A percentile compares a stretch with the other conserved stretches of the same genome.
Evolutionary conservation across 1,140 invertebrate species (phyloP).

Genomic region (Samia ricini): DNA sequence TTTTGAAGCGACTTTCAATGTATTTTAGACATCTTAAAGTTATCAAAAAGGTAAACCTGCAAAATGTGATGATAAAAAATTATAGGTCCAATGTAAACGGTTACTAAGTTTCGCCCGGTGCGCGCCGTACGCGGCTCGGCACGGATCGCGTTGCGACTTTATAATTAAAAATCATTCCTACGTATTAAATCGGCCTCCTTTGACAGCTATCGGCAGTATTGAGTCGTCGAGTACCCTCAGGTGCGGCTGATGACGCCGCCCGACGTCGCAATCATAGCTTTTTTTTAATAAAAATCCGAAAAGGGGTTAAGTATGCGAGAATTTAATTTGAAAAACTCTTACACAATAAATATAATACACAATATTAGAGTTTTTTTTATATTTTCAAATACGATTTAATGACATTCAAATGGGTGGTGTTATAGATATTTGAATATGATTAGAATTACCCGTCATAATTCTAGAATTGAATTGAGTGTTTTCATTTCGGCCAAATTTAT

Average conservation of each 20-base stretch:
- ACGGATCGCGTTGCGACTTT: constrained; percentile 45
- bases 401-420: too few relatives aligned
- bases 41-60: too few relatives aligned
- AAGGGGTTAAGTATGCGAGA: constrained; percentile 1
- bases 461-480: too few relatives aligned
- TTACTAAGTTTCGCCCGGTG: not conserved
- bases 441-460: too few relatives aligned
- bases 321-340: constrained; percentile 8
- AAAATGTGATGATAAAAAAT: too few relatives aligned
- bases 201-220: constrained; percentile 33
- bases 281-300: constrained; percentile 11
- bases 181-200: constrained; percentile 43
- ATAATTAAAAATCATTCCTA: constrained; percentile 52
- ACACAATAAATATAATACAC: not conserved
- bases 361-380: constrained; percentile 5
- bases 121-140: not conserved
- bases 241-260: constrained; percentile 12
- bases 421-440: too few relatives aligned
- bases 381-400: not conserved
- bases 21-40: too few relatives aligned
- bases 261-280: constrained; percentile 13
- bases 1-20: too few relatives aligned
- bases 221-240: constrained; percentile 35
- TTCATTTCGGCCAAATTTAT: too few relatives aligned
- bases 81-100: not conserved